phyloP scores from a whole-genome alignment of 2,888 invertebrate genomes.

The Lycophotia porphyrea region DNA sequence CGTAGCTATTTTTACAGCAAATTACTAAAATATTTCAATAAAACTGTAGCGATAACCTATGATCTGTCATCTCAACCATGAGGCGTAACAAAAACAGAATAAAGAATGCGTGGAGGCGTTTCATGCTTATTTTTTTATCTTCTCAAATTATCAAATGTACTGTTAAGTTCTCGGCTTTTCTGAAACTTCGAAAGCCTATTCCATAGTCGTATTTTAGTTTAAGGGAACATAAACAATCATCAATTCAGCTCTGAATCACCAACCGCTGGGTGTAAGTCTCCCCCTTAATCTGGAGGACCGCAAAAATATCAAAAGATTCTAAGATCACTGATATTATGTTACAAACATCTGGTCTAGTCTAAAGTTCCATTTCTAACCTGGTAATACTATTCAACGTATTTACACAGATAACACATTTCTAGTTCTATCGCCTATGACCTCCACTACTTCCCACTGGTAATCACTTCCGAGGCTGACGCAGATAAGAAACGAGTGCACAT shows the following conservation, averaged over 20 bases:
- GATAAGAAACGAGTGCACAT: slow-evolving; percentile 45
- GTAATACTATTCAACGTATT: slow-evolving; percentile 21
- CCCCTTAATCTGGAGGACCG: not conserved
- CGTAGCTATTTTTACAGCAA: slow-evolving; percentile 37
- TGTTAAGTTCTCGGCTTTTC: not conserved
- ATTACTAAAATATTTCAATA: slow-evolving; percentile 57
- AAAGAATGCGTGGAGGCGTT: slow-evolving; percentile 51
- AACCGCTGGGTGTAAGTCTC: not conserved
- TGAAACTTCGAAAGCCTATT: not conserved
- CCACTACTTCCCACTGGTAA: slow-evolving; percentile 44
- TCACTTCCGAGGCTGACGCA: slow-evolving; percentile 44
- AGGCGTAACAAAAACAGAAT: slow-evolving; percentile 50
- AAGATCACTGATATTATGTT: not conserved
- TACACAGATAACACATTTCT: slow-evolving; percentile 35
- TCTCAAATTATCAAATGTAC: not conserved
- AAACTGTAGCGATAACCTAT: slow-evolving; percentile 61
- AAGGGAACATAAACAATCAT: not conserved
- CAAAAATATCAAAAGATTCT: not conserved
- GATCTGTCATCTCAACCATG: slow-evolving; percentile 54
- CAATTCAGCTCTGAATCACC: not conserved
- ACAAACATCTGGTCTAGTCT: not conserved
- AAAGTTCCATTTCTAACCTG: slow-evolving; percentile 10
- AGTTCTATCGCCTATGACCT: slow-evolving; percentile 33
- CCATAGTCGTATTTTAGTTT: not conserved
- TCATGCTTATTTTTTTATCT: not conserved